These are phyloP conservation scores for Catocala sponsa DNA, from an alignment of 2,888 invertebrate genomes.

Conservation along the genomic window DNA sequence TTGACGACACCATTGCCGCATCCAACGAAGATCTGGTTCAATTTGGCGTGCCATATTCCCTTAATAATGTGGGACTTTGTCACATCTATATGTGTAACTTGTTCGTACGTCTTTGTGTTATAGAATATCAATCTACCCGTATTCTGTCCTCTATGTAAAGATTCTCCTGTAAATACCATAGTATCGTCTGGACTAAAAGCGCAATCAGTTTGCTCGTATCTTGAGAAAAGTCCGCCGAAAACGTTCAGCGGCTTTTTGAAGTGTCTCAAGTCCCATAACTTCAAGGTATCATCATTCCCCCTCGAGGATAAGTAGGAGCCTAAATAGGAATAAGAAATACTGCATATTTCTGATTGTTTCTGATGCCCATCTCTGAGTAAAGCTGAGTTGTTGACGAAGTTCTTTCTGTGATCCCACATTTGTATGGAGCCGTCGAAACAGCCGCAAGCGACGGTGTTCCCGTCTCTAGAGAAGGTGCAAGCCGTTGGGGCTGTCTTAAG, in stretches of 20 bases:
- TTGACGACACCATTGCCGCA: slow-evolving; percentile 97
- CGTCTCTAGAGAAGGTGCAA: slow-evolving; percentile 95
- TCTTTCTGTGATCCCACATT: slow-evolving; percentile 98
- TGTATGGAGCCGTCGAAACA: slow-evolving; percentile 98
- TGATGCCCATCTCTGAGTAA: slow-evolving; percentile 94
- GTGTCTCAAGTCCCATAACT: slow-evolving; percentile 97
- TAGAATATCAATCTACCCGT: slow-evolving; percentile 93
- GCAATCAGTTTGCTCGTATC: slow-evolving; percentile 94
- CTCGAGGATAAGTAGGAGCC: slow-evolving; percentile 93
- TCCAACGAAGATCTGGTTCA: slow-evolving; percentile 98
- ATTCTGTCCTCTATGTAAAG: slow-evolving; percentile 90
- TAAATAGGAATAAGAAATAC: slow-evolving; percentile 96
- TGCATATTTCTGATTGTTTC: slow-evolving; percentile 93
- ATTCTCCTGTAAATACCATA: slow-evolving; percentile 95
- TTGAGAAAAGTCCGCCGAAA: slow-evolving; percentile 92
- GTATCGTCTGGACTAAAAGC: slow-evolving; percentile 97
- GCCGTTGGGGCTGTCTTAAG: slow-evolving; percentile 95
- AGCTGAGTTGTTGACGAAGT: slow-evolving; percentile 95
- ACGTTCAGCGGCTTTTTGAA: slow-evolving; percentile 93
- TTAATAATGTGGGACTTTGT: slow-evolving; percentile 95
- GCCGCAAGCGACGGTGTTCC: slow-evolving; percentile 95
- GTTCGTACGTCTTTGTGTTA: slow-evolving; percentile 92
- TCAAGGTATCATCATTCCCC: slow-evolving; percentile 97
- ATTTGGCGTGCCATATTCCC: slow-evolving; percentile 97
- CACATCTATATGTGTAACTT: slow-evolving; percentile 92